Evolutionary conservation across 2,797 vertebrate species (phyloP).

Genomic region (Eremophila alpestris): DNA sequence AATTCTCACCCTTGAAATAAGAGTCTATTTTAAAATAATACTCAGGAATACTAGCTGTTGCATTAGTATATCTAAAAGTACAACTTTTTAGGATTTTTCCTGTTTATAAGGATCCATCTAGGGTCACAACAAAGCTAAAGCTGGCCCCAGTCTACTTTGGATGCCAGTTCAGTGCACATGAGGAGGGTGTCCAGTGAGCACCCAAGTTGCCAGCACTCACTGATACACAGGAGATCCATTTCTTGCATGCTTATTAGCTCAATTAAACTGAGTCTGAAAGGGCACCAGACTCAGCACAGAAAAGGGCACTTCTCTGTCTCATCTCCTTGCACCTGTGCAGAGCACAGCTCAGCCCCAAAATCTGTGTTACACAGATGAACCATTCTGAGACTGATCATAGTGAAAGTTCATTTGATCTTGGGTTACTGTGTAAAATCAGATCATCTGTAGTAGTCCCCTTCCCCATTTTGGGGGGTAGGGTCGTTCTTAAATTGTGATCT

Average conservation of each 20-base stretch:
- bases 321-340: neutral
- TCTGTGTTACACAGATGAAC: neutral
- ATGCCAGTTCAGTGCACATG: accelerated
- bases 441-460: neutral
- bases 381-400: neutral
- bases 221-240: neutral
- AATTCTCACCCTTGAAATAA: neutral
- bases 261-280: neutral
- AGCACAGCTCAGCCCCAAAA: neutral
- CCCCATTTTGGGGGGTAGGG: accelerated
- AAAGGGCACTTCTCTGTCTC: neutral
- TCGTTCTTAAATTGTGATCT: neutral
- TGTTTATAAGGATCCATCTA: neutral
- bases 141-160: neutral
- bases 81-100: neutral
- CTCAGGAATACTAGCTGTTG: neutral
- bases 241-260: neutral
- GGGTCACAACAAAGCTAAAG: neutral
- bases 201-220: neutral
- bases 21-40: neutral
- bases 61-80: neutral
- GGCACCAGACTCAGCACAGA: neutral
- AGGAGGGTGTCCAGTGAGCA: neutral
- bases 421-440: neutral
- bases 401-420: neutral